Evolutionary conservation across 2,888 invertebrate genomes (phyloP).

Genomic region (Watsonalla cultraria): DNA sequence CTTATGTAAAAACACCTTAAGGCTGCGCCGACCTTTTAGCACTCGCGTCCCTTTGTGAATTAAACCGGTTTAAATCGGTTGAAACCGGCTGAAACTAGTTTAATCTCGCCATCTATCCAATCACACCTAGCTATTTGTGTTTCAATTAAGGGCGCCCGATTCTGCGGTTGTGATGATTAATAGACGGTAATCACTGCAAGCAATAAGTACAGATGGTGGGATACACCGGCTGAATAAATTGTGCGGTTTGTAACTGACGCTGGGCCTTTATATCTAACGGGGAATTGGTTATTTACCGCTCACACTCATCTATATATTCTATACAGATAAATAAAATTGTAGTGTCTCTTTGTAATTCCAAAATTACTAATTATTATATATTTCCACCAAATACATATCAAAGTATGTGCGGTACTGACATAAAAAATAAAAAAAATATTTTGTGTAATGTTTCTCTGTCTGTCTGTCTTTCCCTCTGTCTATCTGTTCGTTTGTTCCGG

Average conservation of each 20-base stretch:
- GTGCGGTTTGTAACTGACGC: neutral
- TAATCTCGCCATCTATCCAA: slow-evolving; percentile 56
- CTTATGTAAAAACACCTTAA: slow-evolving; percentile 41
- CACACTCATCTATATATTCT: too few relatives aligned
- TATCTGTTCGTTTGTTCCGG: too few relatives aligned
- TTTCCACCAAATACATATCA: too few relatives aligned
- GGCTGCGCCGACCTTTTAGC: slow-evolving; percentile 35
- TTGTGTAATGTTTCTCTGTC: too few relatives aligned
- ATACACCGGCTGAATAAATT: neutral
- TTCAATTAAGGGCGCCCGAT: slow-evolving; percentile 63
- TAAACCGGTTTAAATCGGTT: slow-evolving; percentile 10
- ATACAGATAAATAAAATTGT: too few relatives aligned
- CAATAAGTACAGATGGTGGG: neutral
- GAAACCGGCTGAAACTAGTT: slow-evolving; percentile 46
- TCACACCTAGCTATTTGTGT: slow-evolving; percentile 69
- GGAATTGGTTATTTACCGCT: too few relatives aligned
- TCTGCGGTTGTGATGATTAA: slow-evolving; percentile 61
- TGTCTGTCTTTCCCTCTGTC: too few relatives aligned
- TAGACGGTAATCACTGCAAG: slow-evolving; percentile 12
- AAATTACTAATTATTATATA: too few relatives aligned
- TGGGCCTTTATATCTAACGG: too few relatives aligned
- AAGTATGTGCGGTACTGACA: too few relatives aligned
- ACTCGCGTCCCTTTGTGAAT: slow-evolving; percentile 31
- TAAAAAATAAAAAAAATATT: too few relatives aligned
- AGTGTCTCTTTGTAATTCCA: too few relatives aligned